phyloP scores from a whole-genome alignment of 2,113 vertebrate genomes.

The Tupaia chinensis region DNA sequence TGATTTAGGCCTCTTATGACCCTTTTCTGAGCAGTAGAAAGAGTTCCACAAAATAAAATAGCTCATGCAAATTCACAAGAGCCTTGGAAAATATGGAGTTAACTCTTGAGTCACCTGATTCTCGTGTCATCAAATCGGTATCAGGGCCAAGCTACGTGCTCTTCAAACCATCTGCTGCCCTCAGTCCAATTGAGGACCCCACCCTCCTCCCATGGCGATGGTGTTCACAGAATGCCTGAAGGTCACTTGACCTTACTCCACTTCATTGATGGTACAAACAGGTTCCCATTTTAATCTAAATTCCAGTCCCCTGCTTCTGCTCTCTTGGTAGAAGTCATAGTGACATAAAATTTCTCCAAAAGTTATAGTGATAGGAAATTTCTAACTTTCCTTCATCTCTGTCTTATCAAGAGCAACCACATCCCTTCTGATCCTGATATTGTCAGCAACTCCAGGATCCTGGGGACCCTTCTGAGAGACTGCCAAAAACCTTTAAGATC shows the following conservation, averaged over 20 bases:
- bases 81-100: background rate
- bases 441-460: background rate
- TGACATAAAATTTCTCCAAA: background rate
- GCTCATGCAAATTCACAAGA: background rate
- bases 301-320: background rate
- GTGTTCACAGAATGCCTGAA: background rate
- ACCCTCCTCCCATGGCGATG: accelerated
- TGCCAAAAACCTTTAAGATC: background rate
- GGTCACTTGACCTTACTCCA: background rate
- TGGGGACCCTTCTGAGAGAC: background rate
- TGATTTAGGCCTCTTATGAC: background rate
- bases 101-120: background rate
- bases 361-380: background rate
- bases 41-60: background rate
- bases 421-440: background rate
- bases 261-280: background rate
- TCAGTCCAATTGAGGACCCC: background rate
- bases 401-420: background rate
- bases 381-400: background rate
- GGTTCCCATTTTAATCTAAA: background rate
- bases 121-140: too few species aligned
- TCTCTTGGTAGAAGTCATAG: background rate
- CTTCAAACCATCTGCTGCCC: background rate
- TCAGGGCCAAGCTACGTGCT: accelerated
- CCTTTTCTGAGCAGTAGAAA: background rate